These are phyloP conservation scores for Sarcophaga variegata DNA, from an alignment of 2,888 invertebrate genomes.

Conservation along the genomic window DNA sequence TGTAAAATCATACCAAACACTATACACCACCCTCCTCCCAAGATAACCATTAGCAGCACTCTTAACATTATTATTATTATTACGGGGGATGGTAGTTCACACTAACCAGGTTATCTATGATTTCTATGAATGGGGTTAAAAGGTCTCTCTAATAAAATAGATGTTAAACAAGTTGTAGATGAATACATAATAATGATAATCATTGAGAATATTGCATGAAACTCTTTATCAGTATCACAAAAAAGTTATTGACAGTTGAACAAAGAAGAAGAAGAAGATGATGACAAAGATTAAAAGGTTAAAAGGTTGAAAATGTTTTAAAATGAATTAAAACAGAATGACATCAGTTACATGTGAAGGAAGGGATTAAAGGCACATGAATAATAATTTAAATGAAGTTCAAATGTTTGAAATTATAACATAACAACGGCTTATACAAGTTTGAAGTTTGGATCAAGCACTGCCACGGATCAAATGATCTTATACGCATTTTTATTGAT, in stretches of 20 bases:
- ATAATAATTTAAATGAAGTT: no score
- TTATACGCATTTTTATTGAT: no score
- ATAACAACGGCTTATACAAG: no score
- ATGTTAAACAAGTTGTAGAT: background rate
- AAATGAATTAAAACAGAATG: background rate
- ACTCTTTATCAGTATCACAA: background rate
- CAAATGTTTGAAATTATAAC: no score
- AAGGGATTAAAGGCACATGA: background rate
- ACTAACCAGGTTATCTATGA: background rate
- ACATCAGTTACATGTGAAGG: background rate
- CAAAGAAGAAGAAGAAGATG: no score
- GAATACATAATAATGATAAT: background rate
- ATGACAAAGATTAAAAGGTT: background rate
- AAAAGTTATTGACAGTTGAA: background rate
- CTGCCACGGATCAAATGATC: no score
- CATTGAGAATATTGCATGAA: background rate
- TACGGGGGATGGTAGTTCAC: background rate
- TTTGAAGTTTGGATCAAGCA: no score
- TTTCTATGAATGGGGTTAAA: background rate
- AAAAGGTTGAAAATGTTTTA: background rate
- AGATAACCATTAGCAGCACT: no score
- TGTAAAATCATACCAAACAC: background rate
- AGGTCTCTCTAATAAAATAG: background rate
- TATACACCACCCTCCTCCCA: background rate
- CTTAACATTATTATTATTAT: background rate